Conservation (phyloP, 2,113 vertebrate genomes). For the Madoqua kirkii region DNA sequence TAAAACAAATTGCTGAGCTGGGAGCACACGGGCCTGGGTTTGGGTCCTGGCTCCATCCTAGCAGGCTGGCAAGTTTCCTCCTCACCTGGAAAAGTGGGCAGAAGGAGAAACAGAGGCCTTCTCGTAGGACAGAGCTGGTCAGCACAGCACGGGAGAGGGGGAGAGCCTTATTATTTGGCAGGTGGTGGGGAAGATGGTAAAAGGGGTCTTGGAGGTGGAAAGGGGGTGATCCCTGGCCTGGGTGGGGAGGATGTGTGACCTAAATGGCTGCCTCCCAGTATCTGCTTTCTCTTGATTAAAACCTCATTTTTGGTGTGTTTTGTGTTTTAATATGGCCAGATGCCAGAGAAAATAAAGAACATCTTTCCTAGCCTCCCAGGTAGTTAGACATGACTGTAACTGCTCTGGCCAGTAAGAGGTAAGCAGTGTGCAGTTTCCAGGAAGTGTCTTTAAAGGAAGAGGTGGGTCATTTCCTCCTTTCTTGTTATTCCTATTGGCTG, state of each 20-base stretch:
- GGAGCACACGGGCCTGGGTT: background rate
- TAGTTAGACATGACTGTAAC: background rate
- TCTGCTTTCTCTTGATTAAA: background rate
- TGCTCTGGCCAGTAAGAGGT: background rate
- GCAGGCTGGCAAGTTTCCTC: background rate
- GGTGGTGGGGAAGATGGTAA: background rate
- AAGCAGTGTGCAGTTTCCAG: background rate
- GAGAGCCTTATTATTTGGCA: background rate
- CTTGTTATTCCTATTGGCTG: background rate
- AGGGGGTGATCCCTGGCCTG: background rate
- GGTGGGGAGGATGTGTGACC: background rate
- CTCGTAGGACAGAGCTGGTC: rapidly evolving
- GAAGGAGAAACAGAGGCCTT: background rate
- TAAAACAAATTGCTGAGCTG: background rate
- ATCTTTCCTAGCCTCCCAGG: background rate
- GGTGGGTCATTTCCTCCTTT: background rate
- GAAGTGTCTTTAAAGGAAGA: background rate
- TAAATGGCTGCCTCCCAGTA: background rate
- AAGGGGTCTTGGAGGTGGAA: background rate
- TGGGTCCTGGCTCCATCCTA: background rate
- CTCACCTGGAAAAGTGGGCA: background rate
- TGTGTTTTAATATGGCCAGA: background rate
- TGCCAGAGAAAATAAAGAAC: too few species aligned
- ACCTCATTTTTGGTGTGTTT: background rate
- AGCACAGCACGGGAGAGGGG: background rate